phyloP scores from a whole-genome alignment of 2,113 vertebrate species.

The Rhinolophus sinicus region DNA sequence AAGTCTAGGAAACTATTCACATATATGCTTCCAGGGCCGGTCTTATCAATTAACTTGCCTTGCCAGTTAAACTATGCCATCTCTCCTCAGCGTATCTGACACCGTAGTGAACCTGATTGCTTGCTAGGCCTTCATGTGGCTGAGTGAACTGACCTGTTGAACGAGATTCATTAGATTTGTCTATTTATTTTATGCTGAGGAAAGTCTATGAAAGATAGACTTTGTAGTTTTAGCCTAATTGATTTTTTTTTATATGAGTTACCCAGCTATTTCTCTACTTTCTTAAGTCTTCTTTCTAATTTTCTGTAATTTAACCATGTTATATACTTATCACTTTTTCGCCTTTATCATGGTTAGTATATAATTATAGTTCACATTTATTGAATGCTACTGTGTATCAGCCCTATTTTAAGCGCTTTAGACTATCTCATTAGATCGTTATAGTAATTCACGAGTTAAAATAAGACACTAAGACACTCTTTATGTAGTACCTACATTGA shows the following conservation, averaged over 20 bases:
- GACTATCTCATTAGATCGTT: neutral
- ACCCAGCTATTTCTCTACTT: neutral
- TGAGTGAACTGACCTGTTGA: neutral
- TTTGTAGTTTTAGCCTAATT: neutral
- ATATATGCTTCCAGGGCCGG: too few relatives aligned
- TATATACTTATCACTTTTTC: neutral
- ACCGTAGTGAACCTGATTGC: neutral
- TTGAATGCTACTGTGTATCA: neutral
- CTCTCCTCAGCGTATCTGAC: neutral
- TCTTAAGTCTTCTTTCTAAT: neutral
- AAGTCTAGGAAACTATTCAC: neutral
- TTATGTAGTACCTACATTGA: neutral
- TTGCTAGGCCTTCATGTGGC: neutral
- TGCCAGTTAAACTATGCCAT: neutral
- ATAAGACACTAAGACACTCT: neutral
- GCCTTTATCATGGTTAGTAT: neutral
- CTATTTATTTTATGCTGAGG: neutral
- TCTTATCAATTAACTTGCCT: neutral
- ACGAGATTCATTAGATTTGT: neutral
- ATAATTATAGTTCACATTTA: neutral
- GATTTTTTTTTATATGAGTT: neutral
- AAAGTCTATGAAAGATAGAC: neutral
- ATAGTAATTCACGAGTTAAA: neutral
- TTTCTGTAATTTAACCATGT: neutral
- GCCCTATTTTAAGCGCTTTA: neutral